phyloP scores from a whole-genome alignment of 1,140 invertebrate genomes.

The Mizuhopecten yessoensis region DNA sequence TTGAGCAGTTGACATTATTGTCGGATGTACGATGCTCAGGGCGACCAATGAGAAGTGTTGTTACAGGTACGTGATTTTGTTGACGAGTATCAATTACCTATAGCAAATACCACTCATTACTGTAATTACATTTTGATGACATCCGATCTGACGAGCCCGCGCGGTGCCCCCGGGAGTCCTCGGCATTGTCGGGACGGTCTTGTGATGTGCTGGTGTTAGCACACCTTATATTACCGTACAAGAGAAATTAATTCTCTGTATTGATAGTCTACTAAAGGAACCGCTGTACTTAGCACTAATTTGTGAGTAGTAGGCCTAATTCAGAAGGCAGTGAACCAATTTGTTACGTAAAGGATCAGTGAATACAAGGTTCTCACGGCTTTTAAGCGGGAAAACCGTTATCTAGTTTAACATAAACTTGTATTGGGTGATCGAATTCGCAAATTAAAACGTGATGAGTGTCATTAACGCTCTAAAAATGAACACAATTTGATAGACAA shows the following conservation, averaged over 20 bases:
- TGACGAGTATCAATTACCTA: conserved; percentile 33
- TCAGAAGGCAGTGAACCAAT: conserved; percentile 23
- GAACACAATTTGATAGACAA: too few relatives aligned
- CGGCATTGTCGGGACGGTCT: neutral
- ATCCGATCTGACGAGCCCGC: conserved; percentile 22
- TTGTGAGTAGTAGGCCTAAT: neutral
- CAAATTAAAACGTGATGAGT: too few relatives aligned
- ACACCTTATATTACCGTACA: conserved; percentile 2
- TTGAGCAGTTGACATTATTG: conserved; percentile 34
- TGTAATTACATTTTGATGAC: conserved; percentile 30
- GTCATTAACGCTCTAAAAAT: too few relatives aligned
- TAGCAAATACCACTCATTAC: conserved; percentile 21
- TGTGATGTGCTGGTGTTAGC: conserved; percentile 31
- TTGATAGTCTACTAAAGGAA: neutral
- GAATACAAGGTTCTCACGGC: neutral
- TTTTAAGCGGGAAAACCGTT: conserved; percentile 37
- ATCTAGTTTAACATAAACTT: neutral
- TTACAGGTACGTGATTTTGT: conserved; percentile 21
- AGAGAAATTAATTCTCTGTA: conserved; percentile 27
- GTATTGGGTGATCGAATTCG: neutral
- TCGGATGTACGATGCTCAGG: neutral
- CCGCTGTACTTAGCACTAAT: neutral
- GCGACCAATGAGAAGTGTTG: conserved; percentile 37
- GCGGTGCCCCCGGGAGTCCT: conserved; percentile 1
- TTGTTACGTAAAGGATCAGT: neutral